Percentiles rank a stretch among this genome's conserved stretches.
These are phyloP conservation scores for Ageneiosus marmoratus DNA, from an alignment of 2,113 vertebrate genomes.

Conservation along the genomic window DNA sequence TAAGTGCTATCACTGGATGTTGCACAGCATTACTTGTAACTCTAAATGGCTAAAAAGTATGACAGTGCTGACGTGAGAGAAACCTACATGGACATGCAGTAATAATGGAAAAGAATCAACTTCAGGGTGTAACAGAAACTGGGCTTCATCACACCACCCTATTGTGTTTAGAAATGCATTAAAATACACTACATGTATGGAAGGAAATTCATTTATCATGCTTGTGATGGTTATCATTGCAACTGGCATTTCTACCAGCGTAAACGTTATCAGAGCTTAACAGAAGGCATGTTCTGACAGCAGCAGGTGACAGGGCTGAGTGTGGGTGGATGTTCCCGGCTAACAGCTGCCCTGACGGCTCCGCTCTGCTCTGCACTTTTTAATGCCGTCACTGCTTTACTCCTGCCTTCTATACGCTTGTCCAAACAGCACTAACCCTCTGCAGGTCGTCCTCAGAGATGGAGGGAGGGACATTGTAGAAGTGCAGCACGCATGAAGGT, in stretches of 20 bases:
- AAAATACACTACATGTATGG: not conserved
- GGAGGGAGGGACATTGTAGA: constrained; percentile 91
- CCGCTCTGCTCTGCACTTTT: not conserved
- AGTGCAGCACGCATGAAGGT: constrained; percentile 93
- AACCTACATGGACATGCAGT: not conserved
- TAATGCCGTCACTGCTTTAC: not conserved
- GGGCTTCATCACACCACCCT: not conserved
- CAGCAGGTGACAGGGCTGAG: not conserved
- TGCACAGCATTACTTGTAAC: not conserved
- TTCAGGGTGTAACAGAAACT: not conserved
- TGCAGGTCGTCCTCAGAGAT: constrained; percentile 89
- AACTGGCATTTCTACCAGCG: constrained; percentile 11
- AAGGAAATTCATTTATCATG: not conserved
- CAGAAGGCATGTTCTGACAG: constrained; percentile 22
- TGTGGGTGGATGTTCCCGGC: constrained; percentile 16
- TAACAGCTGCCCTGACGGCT: constrained; percentile 4
- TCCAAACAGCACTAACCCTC: constrained; percentile 73
- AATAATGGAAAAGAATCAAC: not conserved
- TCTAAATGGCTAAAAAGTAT: not conserved
- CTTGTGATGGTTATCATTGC: constrained; percentile 18
- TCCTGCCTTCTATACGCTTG: not conserved
- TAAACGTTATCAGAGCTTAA: constrained; percentile 36
- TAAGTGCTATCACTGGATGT: too few species aligned
- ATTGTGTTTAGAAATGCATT: not conserved
- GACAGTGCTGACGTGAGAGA: not conserved